Evolutionary conservation across 1,140 invertebrate genomes (phyloP).

Genomic region (Drosophila santomea): DNA sequence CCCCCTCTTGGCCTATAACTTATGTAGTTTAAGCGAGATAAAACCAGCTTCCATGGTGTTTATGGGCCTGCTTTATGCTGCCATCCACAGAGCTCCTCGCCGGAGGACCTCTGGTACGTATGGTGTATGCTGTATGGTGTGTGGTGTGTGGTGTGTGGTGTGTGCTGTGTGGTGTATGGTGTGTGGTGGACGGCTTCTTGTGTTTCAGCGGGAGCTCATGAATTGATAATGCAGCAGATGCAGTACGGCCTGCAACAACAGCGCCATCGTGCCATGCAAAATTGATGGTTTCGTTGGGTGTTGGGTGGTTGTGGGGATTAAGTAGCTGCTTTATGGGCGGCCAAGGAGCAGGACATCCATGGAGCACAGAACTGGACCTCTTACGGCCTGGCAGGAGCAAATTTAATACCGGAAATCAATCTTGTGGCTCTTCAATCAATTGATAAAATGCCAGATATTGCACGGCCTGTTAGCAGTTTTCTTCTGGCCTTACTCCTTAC

Average conservation of each 20-base stretch:
- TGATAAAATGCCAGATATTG: conserved; percentile 11
- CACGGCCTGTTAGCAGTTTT: background rate
- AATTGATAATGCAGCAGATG: conserved; percentile 79
- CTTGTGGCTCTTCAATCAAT: conserved; percentile 19
- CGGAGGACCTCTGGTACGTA: too few species aligned
- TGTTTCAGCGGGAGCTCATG: conserved; percentile 57
- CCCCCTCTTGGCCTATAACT: conserved; percentile 52
- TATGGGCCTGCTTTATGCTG: conserved; percentile 61
- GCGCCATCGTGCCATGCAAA: conserved; percentile 61
- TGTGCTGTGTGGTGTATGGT: conserved; percentile 7
- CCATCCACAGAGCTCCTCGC: conserved; percentile 38
- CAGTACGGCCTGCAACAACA: conserved; percentile 56
- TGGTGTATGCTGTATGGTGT: conserved; percentile 3
- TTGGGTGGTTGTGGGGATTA: conserved; percentile 29
- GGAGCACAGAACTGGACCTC: too few species aligned
- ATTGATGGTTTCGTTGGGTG: conserved; percentile 54
- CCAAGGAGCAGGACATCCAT: background rate
- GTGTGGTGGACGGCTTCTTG: conserved; percentile 20
- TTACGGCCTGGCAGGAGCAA: background rate
- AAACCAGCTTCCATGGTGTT: conserved; percentile 63
- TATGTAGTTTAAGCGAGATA: conserved; percentile 58
- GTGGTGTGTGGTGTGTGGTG: conserved; percentile 6
- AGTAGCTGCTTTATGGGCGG: conserved; percentile 45
- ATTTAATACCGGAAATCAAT: conserved; percentile 22
- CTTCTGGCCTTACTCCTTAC: conserved; percentile 2